Percentiles rank a stretch among this genome's conserved stretches.
phyloP scores from a whole-genome alignment of 2,797 vertebrate genomes.

The Anguilla obscura region DNA sequence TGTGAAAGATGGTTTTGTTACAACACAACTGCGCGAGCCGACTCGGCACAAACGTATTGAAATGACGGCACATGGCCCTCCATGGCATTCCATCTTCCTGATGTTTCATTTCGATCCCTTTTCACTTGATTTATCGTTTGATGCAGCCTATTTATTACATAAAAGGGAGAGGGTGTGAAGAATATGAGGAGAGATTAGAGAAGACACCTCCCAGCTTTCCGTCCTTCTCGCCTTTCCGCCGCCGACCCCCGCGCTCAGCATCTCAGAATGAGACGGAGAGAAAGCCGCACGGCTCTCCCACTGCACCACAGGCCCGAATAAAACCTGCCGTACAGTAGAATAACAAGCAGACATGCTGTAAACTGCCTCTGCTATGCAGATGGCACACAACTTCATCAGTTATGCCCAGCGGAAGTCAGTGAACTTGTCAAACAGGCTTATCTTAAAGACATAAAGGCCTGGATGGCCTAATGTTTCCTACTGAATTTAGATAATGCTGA shows the following conservation, averaged over 20 bases:
- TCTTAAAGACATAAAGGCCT: no score
- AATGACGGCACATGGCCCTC: conserved; percentile 52
- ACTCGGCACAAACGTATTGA: conserved; percentile 19
- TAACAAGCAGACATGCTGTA: no score
- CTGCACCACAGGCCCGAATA: no score
- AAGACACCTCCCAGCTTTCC: conserved; percentile 57
- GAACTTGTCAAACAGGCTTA: no score
- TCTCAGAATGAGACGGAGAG: background rate
- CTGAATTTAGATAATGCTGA: no score
- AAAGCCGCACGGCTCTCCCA: background rate
- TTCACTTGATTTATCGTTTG: conserved; percentile 69
- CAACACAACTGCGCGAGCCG: background rate
- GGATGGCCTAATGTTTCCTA: no score
- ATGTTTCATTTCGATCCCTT: conserved; percentile 69
- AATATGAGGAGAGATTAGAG: conserved; percentile 63
- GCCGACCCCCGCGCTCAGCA: background rate
- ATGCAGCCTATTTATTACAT: conserved; percentile 68
- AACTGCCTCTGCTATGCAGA: no score
- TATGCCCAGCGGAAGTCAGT: no score
- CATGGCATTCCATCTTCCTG: conserved; percentile 61
- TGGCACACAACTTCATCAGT: no score
- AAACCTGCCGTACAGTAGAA: background rate
- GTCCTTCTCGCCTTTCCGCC: conserved; percentile 19
- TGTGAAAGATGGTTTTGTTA: background rate
- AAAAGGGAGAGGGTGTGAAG: conserved; percentile 61